These are phyloP conservation scores for Ernsta delagoae DNA, from an alignment of 2,888 invertebrate genomes.

Conservation along the genomic window DNA sequence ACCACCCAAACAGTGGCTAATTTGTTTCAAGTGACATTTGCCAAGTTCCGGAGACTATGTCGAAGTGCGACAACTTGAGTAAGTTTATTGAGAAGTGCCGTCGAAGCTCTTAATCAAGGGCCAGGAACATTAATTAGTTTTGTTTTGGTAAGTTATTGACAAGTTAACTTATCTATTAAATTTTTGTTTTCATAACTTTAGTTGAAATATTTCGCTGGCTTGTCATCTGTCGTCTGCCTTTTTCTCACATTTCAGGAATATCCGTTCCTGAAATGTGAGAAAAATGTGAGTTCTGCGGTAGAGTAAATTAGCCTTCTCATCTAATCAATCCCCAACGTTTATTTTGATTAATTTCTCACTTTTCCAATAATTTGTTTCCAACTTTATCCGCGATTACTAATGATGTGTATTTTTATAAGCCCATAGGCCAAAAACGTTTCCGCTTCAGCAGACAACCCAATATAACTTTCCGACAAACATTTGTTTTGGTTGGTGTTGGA, in stretches of 20 bases:
- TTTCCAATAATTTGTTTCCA: neutral
- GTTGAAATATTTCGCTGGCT: no score
- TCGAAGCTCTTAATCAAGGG: conserved; percentile 51
- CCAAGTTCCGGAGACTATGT: conserved; percentile 21
- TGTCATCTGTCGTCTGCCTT: no score
- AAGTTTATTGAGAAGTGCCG: conserved; percentile 52
- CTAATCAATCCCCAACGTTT: no score
- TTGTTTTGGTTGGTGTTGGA: conserved; percentile 12
- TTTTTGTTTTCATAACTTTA: neutral
- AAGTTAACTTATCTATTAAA: neutral
- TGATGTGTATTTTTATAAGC: conserved; percentile 25
- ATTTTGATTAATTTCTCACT: neutral
- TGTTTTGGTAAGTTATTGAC: conserved; percentile 40
- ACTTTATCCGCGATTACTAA: conserved; percentile 13
- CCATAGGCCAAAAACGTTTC: conserved; percentile 23
- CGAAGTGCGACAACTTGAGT: conserved; percentile 23
- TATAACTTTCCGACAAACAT: conserved; percentile 32
- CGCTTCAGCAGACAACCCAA: conserved; percentile 27
- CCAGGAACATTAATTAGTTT: conserved; percentile 59
- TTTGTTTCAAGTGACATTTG: conserved; percentile 21
- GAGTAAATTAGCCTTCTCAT: no score
- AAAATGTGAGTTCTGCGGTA: no score
- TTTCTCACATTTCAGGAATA: no score
- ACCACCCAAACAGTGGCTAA: conserved; percentile 9
- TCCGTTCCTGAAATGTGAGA: no score